Conservation (phyloP, 2,797 vertebrate species). For the Protosalanx chinensis region DNA sequence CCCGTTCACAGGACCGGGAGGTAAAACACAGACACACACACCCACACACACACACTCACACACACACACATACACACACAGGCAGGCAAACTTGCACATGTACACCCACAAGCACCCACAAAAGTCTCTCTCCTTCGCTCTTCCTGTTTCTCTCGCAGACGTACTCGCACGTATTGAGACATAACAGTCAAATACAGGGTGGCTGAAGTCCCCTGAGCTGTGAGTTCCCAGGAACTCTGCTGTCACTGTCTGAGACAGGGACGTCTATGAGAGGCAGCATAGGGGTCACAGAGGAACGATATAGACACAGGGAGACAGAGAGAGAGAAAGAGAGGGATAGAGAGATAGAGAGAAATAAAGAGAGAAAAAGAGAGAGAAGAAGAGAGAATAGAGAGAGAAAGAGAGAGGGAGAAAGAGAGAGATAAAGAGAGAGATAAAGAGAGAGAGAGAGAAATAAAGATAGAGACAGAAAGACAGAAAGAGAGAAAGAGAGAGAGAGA, state of each 20-base stretch:
- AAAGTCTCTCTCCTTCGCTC: constrained; percentile 33
- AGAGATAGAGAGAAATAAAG: constrained; percentile 1
- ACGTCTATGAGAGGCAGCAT: background rate
- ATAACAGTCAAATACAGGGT: constrained; percentile 15
- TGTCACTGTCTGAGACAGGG: too few species aligned
- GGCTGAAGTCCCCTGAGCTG: background rate
- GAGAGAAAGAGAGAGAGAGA: background rate
- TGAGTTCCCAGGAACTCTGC: background rate
- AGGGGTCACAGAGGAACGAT: background rate
- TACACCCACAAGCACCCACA: constrained; percentile 35
- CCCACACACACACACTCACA: constrained; percentile 40
- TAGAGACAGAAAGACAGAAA: background rate
- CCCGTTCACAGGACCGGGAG: constrained; percentile 67
- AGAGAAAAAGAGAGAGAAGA: constrained; percentile 29
- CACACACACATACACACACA: constrained; percentile 40
- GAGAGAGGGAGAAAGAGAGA: constrained; percentile 28
- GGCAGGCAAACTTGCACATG: constrained; percentile 33
- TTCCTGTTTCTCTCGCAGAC: background rate
- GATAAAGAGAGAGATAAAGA: constrained; percentile 23
- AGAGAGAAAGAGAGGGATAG: background rate
- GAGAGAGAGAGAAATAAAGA: constrained; percentile 25
- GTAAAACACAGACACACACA: constrained; percentile 61
- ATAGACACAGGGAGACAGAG: too few species aligned
- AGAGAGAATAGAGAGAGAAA: constrained; percentile 28
- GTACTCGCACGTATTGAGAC: constrained; percentile 3